These are phyloP conservation scores for Phthorimaea operculella DNA, from an alignment of 1,140 invertebrate genomes.

Conservation along the genomic window DNA sequence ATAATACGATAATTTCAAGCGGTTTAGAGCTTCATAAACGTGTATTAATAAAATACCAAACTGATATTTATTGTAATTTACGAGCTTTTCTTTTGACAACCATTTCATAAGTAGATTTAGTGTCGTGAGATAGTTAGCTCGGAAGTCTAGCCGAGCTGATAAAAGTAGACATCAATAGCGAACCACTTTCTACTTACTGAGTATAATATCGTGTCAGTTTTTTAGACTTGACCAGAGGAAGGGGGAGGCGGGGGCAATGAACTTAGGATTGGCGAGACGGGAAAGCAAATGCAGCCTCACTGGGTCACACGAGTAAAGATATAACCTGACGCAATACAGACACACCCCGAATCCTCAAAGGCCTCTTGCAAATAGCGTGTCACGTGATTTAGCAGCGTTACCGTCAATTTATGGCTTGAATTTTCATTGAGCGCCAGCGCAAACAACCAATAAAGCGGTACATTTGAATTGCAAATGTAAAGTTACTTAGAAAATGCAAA, in stretches of 20 bases:
- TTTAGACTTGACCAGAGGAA: constrained; percentile 36
- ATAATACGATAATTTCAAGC: too few relatives aligned
- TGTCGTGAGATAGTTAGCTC: too few relatives aligned
- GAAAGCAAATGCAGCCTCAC: constrained; percentile 50
- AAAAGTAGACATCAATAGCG: constrained; percentile 46
- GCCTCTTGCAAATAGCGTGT: constrained; percentile 18
- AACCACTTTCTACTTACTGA: constrained; percentile 53
- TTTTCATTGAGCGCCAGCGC: constrained; percentile 27
- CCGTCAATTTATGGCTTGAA: constrained; percentile 29
- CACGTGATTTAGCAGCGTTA: constrained; percentile 26
- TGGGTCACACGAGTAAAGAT: constrained; percentile 50
- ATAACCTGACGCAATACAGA: constrained; percentile 27
- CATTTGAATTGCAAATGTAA: constrained; percentile 35
- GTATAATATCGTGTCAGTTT: constrained; percentile 47
- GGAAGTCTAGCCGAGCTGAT: constrained; percentile 5
- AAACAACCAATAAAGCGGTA: constrained; percentile 26
- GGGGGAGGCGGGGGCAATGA: constrained; percentile 45
- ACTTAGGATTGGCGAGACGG: constrained; percentile 46
- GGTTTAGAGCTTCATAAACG: too few relatives aligned
- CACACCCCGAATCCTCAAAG: constrained; percentile 24
- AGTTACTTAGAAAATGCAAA: constrained; percentile 21
- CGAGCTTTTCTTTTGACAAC: too few relatives aligned
- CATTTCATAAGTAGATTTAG: too few relatives aligned
- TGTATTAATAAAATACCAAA: too few relatives aligned
- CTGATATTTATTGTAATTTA: too few relatives aligned